These are phyloP conservation scores for Ariopsis seemanni DNA, from an alignment of 2,113 vertebrate genomes.

Conservation along the genomic window DNA sequence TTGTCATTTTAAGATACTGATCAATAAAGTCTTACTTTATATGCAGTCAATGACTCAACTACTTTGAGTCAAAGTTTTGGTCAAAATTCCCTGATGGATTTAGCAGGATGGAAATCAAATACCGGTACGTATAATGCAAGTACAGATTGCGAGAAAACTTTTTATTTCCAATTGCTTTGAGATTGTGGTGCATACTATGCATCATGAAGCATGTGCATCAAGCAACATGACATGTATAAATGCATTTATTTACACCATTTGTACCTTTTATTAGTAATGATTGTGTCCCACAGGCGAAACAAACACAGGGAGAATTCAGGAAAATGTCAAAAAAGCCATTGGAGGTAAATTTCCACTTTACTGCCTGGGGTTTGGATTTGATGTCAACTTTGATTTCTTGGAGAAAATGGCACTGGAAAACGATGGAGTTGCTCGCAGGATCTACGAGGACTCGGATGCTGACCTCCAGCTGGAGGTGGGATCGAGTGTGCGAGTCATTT, in stretches of 20 bases:
- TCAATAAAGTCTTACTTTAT: too few relatives aligned
- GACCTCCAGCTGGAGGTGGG: constrained; percentile 78
- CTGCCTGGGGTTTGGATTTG: constrained; percentile 82
- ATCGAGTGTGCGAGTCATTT: neutral
- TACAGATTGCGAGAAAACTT: neutral
- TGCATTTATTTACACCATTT: neutral
- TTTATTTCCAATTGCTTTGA: neutral
- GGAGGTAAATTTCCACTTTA: constrained; percentile 77
- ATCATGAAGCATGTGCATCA: neutral
- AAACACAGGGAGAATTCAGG: constrained; percentile 68
- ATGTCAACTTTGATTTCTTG: constrained; percentile 81
- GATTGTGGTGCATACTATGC: neutral
- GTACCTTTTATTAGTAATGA: neutral
- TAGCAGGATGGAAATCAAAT: too few relatives aligned
- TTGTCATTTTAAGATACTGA: too few relatives aligned
- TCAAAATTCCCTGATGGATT: too few relatives aligned
- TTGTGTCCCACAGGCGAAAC: constrained; percentile 71
- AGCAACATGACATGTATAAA: neutral
- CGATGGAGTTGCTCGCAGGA: constrained; percentile 74
- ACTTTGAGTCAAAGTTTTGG: too few relatives aligned
- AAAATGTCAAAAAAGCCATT: constrained; percentile 73
- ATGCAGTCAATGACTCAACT: too few relatives aligned
- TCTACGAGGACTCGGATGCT: constrained; percentile 82
- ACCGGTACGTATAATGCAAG: too few relatives aligned
- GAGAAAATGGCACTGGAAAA: constrained; percentile 80